Evolutionary conservation across 2,888 invertebrate genomes (phyloP).

Genomic region (Incurvaria masculella): DNA sequence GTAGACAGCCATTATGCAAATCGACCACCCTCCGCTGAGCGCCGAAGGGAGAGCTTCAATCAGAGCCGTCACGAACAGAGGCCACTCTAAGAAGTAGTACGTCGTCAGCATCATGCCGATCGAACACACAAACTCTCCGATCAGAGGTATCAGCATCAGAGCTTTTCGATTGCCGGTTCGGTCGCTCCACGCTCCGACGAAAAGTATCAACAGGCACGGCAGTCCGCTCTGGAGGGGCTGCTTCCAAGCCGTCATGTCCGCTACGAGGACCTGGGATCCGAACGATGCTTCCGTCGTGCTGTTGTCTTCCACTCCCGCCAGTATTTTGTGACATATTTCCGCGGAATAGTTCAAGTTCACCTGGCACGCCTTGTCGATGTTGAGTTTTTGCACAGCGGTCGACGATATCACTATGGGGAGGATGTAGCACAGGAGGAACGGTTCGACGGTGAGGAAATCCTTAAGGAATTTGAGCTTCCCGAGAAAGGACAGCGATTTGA

Average conservation of each 20-base stretch:
- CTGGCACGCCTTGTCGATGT: slow-evolving; percentile 56
- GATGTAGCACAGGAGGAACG: slow-evolving; percentile 61
- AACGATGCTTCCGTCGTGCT: slow-evolving; percentile 31
- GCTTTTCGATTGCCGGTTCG: slow-evolving; percentile 55
- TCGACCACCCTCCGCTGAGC: slow-evolving; percentile 55
- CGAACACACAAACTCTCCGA: slow-evolving; percentile 52
- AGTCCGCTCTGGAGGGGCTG: slow-evolving; percentile 52
- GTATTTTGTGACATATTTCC: slow-evolving; percentile 42
- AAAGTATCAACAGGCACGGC: slow-evolving; percentile 54
- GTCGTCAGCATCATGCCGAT: slow-evolving; percentile 50
- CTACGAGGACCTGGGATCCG: slow-evolving; percentile 40
- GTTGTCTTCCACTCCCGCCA: slow-evolving; percentile 30
- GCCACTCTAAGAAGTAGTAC: slow-evolving; percentile 55
- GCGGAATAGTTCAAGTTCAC: slow-evolving; percentile 47
- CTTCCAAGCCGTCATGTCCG: slow-evolving; percentile 54
- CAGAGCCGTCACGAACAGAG: slow-evolving; percentile 50
- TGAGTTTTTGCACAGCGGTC: slow-evolving; percentile 48
- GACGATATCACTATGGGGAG: slow-evolving; percentile 61
- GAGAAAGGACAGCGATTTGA: not conserved
- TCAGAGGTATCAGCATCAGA: slow-evolving; percentile 53
- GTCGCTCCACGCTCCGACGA: slow-evolving; percentile 63
- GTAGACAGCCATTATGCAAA: slow-evolving; percentile 56
- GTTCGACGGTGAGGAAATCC: slow-evolving; percentile 59
- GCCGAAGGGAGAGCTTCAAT: slow-evolving; percentile 55
- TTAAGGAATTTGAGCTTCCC: not conserved